Evolutionary conservation across 2,888 invertebrate genomes (phyloP), one percentile per base, ranked within the genome.

Genomic region (Phlogophora meticulosa): DNA sequence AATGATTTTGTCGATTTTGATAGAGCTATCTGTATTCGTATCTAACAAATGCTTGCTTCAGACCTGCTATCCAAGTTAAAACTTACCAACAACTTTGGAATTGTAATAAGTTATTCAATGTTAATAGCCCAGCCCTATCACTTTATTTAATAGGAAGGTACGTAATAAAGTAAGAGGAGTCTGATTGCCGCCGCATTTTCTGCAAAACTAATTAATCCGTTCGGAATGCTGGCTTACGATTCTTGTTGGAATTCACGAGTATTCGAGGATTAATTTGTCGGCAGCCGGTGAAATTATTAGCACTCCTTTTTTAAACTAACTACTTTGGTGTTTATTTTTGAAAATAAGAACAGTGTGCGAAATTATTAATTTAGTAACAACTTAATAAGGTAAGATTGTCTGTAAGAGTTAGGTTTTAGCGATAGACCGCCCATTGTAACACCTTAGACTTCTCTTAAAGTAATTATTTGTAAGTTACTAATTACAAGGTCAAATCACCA

Each of bases 121-220:
- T 28, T 58, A 56, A 76, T 51, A 56, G 9, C 11, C 42, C 42
- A 56, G 9, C 11, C 42, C 42, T 59, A 59, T 59, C 72, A 55
- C 45, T 55, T 72, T 76, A 65, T 72, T 65, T 72, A 72, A 56
- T 56, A 56, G 32, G 34, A 38, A 52, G 45, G 48, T 58, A 46
- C 13, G 15, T 65, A 46, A 56, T 72, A 56, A 77, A 72, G 65
- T 66, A 72, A 65, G 52, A 49, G 22, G 51, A 43, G 38, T 59
- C 32, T 55, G 60, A 61, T 61, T 49, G 49, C 78, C 48, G 45
- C 73, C 72, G 34, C 78, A 51, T 76, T 77, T 73, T 72, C 73
- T 67, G 40, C 38, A 53, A 57, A 67, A 42, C 74, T 78, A 78
- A 78, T 78, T 75, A 73, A 78, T 78, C 49, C 38, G 42, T 73